phyloP scores from a whole-genome alignment of 2,113 vertebrate genomes.

The Eclectus roratus region DNA sequence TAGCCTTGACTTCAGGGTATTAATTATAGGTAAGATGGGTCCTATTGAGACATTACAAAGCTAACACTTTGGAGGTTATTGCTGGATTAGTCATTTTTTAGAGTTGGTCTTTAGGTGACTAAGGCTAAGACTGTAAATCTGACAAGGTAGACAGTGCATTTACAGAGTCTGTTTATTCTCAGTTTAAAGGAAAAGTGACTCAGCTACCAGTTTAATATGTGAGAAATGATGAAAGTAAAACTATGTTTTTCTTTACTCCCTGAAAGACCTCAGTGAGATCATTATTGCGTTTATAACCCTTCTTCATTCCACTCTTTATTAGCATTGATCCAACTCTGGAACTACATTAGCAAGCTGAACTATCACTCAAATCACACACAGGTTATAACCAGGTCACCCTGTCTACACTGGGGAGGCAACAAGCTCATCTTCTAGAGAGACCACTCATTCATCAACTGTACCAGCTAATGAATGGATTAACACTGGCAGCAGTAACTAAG shows the following conservation, averaged over 20 bases:
- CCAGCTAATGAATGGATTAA: constrained; percentile 2
- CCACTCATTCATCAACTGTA: neutral
- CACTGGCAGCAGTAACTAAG: neutral
- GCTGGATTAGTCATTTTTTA: neutral
- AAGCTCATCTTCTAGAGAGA: neutral
- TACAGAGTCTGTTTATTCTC: neutral
- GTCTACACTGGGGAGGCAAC: neutral
- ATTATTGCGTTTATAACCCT: neutral
- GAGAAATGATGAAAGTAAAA: neutral
- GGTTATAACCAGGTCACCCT: neutral
- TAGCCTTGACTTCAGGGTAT: neutral
- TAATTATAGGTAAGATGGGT: neutral
- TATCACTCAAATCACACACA: neutral
- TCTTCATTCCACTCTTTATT: neutral
- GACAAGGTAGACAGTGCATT: neutral
- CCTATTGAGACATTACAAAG: neutral
- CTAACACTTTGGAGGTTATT: neutral
- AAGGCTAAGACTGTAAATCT: neutral
- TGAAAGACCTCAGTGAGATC: neutral
- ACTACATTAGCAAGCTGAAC: neutral
- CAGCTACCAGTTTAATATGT: neutral
- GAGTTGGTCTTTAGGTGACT: neutral
- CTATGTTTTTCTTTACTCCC: neutral
- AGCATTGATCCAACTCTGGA: neutral
- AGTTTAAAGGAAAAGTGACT: neutral